Conservation (phyloP, 2,797 vertebrate species). For the Danio choprae region DNA sequence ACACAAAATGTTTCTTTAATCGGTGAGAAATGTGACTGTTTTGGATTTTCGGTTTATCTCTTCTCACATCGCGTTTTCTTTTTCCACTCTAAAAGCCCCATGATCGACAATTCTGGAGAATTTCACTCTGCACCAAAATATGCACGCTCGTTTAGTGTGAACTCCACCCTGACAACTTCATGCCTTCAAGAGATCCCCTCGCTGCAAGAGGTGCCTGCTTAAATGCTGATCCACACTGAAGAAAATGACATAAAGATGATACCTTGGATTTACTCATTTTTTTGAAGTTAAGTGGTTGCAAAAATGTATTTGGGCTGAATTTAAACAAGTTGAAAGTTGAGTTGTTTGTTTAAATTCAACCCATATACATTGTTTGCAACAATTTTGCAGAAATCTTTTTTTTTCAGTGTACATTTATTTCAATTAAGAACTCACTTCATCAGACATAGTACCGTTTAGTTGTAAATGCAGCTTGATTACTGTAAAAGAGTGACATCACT, state of each 20-base stretch:
- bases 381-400: too few species aligned
- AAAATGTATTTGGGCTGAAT: too few species aligned
- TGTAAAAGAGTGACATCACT: slow-evolving; percentile 1
- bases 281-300: too few species aligned
- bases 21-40: not conserved
- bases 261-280: too few species aligned
- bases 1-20: not conserved
- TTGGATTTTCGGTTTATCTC: not conserved
- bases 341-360: not conserved
- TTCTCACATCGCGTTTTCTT: not conserved
- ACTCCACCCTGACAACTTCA: slow-evolving; percentile 19
- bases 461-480: not conserved
- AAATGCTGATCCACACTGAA: not conserved
- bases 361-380: too few species aligned
- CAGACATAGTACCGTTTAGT: not conserved
- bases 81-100: slow-evolving; percentile 49
- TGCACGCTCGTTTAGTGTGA: slow-evolving; percentile 42
- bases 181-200: slow-evolving; percentile 11
- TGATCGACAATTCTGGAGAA: slow-evolving; percentile 53
- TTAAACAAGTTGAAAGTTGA: too few species aligned
- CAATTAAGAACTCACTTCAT: not conserved
- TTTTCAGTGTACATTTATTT: not conserved
- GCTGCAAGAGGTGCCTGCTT: slow-evolving; percentile 12
- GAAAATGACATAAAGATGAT: too few species aligned
- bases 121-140: slow-evolving; percentile 54